Conservation (phyloP, 2,888 invertebrate species). For the Isotomurus palustris region DNA sequence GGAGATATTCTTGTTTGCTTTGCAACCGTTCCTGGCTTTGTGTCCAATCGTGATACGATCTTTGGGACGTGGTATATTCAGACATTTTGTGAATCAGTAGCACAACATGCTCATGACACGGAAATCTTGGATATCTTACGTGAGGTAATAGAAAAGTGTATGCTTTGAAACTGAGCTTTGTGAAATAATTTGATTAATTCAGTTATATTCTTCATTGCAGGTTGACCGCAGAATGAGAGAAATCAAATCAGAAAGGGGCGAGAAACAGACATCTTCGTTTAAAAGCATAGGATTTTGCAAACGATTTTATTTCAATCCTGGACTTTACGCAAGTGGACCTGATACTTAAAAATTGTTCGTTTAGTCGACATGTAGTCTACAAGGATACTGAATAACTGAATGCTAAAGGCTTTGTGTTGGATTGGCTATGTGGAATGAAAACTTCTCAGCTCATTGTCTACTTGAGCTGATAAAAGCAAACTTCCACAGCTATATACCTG, state of each 20-base stretch:
- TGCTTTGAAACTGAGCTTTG: too few species aligned
- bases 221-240: constrained; percentile 30
- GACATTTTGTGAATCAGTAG: constrained; percentile 32
- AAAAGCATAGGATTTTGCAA: constrained; percentile 34
- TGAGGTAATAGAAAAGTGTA: constrained; percentile 10
- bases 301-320: constrained; percentile 42
- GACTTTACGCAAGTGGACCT: too few species aligned
- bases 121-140: constrained; percentile 28
- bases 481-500: too few species aligned
- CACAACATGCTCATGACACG: constrained; percentile 30
- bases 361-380: too few species aligned
- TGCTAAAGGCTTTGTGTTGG: too few species aligned
- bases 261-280: constrained; percentile 39
- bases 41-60: constrained; percentile 39
- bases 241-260: constrained; percentile 30
- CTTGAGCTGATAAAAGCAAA: too few species aligned
- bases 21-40: constrained; percentile 40
- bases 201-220: constrained; percentile 11
- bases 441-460: too few species aligned
- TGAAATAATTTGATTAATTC: neutral
- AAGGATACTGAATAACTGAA: too few species aligned
- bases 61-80: constrained; percentile 37
- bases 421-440: too few species aligned
- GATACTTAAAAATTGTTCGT: too few species aligned
- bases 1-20: constrained; percentile 41